A percentile compares a stretch with the other conserved stretches of the same genome.
phyloP scores from a whole-genome alignment of 1,140 invertebrate species.

The Bombus huntii region DNA sequence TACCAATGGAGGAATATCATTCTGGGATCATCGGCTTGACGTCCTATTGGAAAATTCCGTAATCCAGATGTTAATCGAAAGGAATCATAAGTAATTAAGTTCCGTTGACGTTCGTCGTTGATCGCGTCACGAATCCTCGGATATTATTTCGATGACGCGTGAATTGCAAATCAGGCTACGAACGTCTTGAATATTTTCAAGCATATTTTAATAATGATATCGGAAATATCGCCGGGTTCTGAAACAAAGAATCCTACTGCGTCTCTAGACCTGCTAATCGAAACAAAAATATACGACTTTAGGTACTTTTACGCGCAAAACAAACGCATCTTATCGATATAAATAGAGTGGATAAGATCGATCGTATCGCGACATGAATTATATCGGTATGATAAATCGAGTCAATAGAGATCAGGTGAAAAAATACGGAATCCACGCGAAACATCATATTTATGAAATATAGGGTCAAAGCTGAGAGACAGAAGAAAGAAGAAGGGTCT shows the following conservation, averaged over 20 bases:
- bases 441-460: not conserved
- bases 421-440: too few species aligned
- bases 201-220: not conserved
- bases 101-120: not conserved
- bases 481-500: not conserved
- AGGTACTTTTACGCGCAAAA: not conserved
- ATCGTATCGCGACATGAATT: not conserved
- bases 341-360: not conserved
- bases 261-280: not conserved
- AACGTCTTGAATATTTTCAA: too few species aligned
- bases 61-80: not conserved
- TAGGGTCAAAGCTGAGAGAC: not conserved
- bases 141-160: conserved; percentile 5
- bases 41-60: not conserved
- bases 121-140: not conserved
- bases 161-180: too few species aligned
- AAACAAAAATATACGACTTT: not conserved
- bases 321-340: not conserved
- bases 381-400: not conserved
- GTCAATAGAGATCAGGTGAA: not conserved
- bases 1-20: not conserved
- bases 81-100: not conserved
- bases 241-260: not conserved
- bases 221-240: not conserved
- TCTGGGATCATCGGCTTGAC: not conserved